phyloP scores from a whole-genome alignment of 2,113 vertebrate species.

The Nyctibius bracteatus region DNA sequence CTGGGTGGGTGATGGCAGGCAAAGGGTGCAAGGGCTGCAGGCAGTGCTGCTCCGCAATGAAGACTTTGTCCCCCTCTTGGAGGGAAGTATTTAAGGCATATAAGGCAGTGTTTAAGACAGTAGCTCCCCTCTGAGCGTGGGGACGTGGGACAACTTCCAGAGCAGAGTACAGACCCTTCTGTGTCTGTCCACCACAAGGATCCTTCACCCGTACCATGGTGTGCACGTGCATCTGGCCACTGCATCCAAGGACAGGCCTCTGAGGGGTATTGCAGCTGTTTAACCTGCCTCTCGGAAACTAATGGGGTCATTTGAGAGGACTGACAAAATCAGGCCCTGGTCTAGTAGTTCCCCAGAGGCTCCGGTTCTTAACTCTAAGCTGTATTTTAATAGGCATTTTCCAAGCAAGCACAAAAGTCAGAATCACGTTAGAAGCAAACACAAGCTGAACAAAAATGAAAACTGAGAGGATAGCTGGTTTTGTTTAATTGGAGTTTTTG shows the following conservation, averaged over 20 bases:
- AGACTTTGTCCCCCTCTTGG: neutral
- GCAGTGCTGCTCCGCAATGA: fast-evolving
- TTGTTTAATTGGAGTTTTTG: neutral
- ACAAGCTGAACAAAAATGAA: neutral
- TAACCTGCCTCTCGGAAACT: neutral
- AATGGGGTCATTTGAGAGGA: neutral
- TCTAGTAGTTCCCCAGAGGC: neutral
- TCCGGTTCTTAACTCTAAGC: neutral
- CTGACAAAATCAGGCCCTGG: neutral
- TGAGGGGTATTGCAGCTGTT: neutral
- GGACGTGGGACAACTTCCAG: fast-evolving
- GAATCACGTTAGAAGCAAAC: neutral
- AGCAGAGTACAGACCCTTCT: neutral
- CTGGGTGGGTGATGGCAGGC: too few relatives aligned
- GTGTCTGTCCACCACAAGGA: fast-evolving
- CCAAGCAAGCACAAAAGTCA: neutral
- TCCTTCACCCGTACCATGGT: neutral
- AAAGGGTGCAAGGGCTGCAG: neutral
- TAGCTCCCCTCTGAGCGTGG: neutral
- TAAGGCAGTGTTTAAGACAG: neutral
- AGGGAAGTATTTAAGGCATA: neutral
- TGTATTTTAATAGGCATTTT: neutral
- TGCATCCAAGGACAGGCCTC: fast-evolving
- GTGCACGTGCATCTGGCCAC: fast-evolving
- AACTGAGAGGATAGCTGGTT: neutral